phyloP scores from a whole-genome alignment of 2,797 vertebrate species.

The Phoxinus dragarum region DNA sequence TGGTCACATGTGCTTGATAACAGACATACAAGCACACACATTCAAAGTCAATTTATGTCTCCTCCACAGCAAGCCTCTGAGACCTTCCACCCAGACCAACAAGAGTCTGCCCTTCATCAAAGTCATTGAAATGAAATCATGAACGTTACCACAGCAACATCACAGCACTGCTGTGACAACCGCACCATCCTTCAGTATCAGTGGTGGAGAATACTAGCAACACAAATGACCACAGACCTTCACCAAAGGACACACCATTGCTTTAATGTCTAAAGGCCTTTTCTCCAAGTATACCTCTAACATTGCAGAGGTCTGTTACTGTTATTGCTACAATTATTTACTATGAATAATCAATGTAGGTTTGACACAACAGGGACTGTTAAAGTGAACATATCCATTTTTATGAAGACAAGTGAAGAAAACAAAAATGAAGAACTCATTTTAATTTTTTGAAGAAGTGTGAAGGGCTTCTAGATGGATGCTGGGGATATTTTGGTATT shows the following conservation, averaged over 20 bases:
- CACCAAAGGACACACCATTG: neutral
- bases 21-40: conserved; percentile 4
- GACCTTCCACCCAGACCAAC: conserved; percentile 76
- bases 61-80: conserved; percentile 80
- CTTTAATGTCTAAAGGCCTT: conserved; percentile 11
- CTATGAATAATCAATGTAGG: conserved; percentile 24
- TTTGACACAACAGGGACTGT: conserved; percentile 5
- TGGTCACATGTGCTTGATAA: conserved; percentile 4
- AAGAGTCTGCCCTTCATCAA: conserved; percentile 92
- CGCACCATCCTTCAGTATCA: neutral
- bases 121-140: conserved; percentile 89
- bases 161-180: neutral
- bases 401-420: conserved; percentile 30
- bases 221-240: conserved; percentile 7
- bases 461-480: neutral
- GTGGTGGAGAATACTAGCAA: neutral
- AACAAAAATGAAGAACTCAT: conserved; percentile 45
- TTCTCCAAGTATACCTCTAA: neutral
- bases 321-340: neutral
- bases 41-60: neutral
- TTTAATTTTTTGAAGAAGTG: neutral
- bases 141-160: conserved; percentile 57
- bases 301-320: neutral
- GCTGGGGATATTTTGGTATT: conserved; percentile 12
- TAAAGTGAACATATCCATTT: conserved; percentile 1